Evolutionary conservation across 2,888 invertebrate species (phyloP), one percentile per base, ranked within the genome.

Genomic region (Cordilura impudica): DNA sequence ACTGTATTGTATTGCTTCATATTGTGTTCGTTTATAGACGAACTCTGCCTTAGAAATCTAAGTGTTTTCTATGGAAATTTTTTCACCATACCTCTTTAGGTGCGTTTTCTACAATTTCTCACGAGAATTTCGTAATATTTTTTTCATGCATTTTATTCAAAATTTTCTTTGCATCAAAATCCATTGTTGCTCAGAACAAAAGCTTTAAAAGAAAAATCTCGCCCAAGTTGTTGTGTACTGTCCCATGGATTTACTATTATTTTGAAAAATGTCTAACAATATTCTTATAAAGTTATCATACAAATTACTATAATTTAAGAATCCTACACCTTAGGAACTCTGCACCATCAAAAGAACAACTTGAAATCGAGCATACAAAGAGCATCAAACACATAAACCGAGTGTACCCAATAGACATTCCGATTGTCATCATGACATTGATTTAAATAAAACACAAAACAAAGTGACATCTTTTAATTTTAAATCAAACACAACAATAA

Each of bases 361-460:
- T 66, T 74, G 70, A 74, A 39, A 49, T 71, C 19, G 35, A 70
- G n/a, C 39, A 73, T 53, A n/a, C 58, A 69, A 76, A 71, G 19
- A 58, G 29, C 18, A 56, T 35, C 26, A 16, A 12, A 39, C 21
- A 65, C 60, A 74, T 47, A 60, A 26, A 35, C 49, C 26, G 26
- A 16, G 10, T 14, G 2, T 16, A 19, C 71, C n/a, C 16, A 61
- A 35, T 6, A 4, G 12, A 35, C n/a, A 19, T 61, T 54, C 51
- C 49, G 58, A 69, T 74, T 82, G 81, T 81, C 79, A 78, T 78
- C 43, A 67, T 78, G 87, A 84, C 83, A 82, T 86, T 87, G 86
- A 86, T 86, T 86, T 87, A 87, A 83, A 83, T 82, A 78, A 82
- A 81, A 83, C 81, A 84, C 84, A 83, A 84, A 83, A 85, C 66